Evolutionary conservation across 2,113 vertebrate species (phyloP), one percentile per base, ranked within the genome.

Genomic region (Tragelaphus strepsiceros): DNA sequence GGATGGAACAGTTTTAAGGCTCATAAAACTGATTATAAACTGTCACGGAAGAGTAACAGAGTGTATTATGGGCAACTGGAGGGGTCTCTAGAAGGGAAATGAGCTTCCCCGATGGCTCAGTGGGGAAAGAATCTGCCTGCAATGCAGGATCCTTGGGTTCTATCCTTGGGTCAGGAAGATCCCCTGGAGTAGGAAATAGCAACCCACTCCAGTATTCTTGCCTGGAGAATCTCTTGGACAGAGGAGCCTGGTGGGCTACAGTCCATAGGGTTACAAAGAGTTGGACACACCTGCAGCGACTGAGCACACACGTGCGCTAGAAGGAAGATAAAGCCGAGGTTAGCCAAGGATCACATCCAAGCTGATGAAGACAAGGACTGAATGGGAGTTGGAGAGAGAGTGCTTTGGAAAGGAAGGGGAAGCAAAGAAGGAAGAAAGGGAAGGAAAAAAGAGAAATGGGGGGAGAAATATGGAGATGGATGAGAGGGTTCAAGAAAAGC

Each of bases 21-120:
- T 94, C 93, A 96, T 98, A 98, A 98, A 98, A 74, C 83, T 98
- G 96, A 96, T 97, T 98, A 97, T 98, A 98, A 99, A 98, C 93
- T 94, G 97, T 94, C 97, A 97, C 85, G 86, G 61, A 95, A 97
- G 67, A 83, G 1, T 56, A 91, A 88, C 43, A 83, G 91, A 51
- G 56, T 93, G 43, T 90, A 97, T 86, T 30, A 43, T 53, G 94
- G 97, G 83, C 7, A 78, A 98, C 95, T 98, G 97, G 80, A 84
- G 90, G 92, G 80, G 82, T 83, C 91, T 97, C 97, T 51, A 88
- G 96, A 96, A 97, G 78, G 88, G 96, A 98, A 98, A 97, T 28
- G 71, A 77, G 22, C 71, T 77, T 77, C 71, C 22, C 39, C 26
- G 12, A 26, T 77, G 71, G 71, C 71, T 77, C 71, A 43, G 71